Conservation (phyloP, 2,888 invertebrate species). For the Drosophila maculinotata region DNA sequence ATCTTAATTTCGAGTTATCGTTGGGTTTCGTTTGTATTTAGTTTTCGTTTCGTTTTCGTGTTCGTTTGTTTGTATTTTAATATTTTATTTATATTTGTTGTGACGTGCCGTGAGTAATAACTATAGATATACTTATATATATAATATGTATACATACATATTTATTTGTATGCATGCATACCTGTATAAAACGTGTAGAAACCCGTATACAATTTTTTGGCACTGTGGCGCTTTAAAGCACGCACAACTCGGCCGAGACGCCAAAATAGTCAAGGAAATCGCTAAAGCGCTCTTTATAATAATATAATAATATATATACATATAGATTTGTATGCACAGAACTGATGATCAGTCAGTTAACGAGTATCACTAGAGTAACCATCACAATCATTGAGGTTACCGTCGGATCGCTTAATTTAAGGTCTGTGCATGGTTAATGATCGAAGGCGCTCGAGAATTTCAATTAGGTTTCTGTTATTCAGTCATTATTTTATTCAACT, state of each 20-base stretch:
- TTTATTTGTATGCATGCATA: constrained; percentile 8
- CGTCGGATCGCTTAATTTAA: constrained; percentile 23
- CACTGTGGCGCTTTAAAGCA: constrained; percentile 59
- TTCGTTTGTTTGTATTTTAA: constrained; percentile 46
- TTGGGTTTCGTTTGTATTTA: constrained; percentile 53
- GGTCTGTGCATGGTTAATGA: constrained; percentile 41
- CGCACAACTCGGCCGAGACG: constrained; percentile 66
- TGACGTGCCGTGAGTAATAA: constrained; percentile 82
- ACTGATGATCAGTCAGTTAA: constrained; percentile 50
- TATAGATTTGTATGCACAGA: constrained; percentile 58
- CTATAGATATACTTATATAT: constrained; percentile 64
- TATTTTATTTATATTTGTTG: constrained; percentile 77
- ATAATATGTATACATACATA: constrained; percentile 7
- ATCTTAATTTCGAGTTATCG: constrained; percentile 76
- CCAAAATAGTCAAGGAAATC: constrained; percentile 61
- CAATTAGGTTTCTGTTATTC: constrained; percentile 15
- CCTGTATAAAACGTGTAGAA: constrained; percentile 62
- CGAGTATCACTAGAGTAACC: constrained; percentile 19
- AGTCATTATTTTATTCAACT: not conserved
- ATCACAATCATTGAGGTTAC: constrained; percentile 46
- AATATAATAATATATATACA: not conserved
- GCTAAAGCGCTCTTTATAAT: constrained; percentile 32
- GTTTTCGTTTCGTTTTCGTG: constrained; percentile 53
- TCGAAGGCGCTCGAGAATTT: constrained; percentile 25
- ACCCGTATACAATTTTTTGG: constrained; percentile 51